Evolutionary conservation across 2,888 invertebrate species (phyloP).

Genomic region (Volucella zonaria): DNA sequence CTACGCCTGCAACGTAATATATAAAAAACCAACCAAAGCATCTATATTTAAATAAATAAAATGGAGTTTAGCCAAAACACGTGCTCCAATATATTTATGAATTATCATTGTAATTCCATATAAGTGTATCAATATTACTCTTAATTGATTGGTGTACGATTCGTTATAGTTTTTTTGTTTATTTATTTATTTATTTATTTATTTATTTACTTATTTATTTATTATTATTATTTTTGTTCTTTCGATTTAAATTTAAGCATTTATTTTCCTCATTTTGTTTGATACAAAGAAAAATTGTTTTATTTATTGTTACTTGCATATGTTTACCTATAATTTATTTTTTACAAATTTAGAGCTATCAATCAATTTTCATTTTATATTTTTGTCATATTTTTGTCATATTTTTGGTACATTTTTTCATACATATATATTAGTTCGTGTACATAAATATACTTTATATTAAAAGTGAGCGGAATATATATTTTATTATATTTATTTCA

Average conservation of each 20-base stretch:
- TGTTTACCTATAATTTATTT: conserved; percentile 48
- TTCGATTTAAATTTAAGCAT: conserved; percentile 39
- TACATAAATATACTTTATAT: conserved; percentile 62
- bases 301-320: conserved; percentile 63
- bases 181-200: conserved; percentile 29
- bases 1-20: conserved; percentile 78
- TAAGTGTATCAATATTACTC: conserved; percentile 72
- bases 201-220: not conserved
- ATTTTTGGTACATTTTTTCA: conserved; percentile 39
- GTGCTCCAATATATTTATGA: conserved; percentile 76
- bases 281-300: conserved; percentile 53
- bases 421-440: conserved; percentile 57
- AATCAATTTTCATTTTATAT: conserved; percentile 38
- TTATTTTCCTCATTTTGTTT: conserved; percentile 20
- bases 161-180: conserved; percentile 35
- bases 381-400: conserved; percentile 23
- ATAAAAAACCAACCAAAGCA: conserved; percentile 75
- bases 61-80: conserved; percentile 79
- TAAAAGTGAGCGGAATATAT: conserved; percentile 57
- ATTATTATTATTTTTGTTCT: conserved; percentile 57
- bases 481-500: conserved; percentile 28
- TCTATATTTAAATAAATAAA: conserved; percentile 73
- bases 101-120: conserved; percentile 72
- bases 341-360: conserved; percentile 56
- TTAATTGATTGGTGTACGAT: conserved; percentile 73